phyloP scores from a whole-genome alignment of 2,113 vertebrate species.

The Lasiurus cinereus region DNA sequence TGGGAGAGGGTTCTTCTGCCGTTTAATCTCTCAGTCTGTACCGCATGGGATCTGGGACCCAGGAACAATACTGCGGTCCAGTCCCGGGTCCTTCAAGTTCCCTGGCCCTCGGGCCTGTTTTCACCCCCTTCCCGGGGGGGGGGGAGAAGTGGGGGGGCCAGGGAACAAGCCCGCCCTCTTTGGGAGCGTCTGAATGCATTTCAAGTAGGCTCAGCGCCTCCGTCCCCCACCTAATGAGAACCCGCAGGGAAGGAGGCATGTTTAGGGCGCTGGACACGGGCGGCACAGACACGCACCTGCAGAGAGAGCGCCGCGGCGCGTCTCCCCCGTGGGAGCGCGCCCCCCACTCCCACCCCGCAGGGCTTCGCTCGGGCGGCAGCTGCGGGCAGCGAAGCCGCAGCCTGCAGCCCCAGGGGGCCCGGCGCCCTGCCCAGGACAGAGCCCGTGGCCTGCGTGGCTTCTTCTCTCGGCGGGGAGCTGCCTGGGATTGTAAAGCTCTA shows the following conservation, averaged over 20 bases:
- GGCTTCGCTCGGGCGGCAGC: background rate
- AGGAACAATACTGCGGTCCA: background rate
- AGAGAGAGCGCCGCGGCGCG: conserved; percentile 45
- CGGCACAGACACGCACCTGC: background rate
- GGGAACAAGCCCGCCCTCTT: conserved; percentile 67
- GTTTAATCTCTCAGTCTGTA: background rate
- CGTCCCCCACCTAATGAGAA: conserved; percentile 69
- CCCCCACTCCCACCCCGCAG: too few species aligned
- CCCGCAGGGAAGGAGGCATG: conserved; percentile 51
- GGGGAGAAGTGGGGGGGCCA: background rate
- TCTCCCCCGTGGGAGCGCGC: background rate
- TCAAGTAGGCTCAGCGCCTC: conserved; percentile 73
- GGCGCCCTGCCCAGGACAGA: background rate
- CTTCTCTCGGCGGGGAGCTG: conserved; percentile 45
- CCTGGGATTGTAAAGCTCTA: conserved; percentile 21
- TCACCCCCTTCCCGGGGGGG: background rate
- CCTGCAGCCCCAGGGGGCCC: background rate
- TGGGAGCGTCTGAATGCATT: conserved; percentile 70
- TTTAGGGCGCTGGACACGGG: conserved; percentile 55
- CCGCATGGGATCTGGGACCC: background rate
- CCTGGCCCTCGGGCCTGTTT: conserved; percentile 44
- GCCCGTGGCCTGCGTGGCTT: background rate
- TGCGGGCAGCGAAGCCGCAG: background rate
- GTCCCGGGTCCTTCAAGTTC: background rate
- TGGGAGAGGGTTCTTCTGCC: background rate